Base-by-base conservation (phyloP, 1,140 invertebrate genomes). In the Eumeta japonica region DNA sequence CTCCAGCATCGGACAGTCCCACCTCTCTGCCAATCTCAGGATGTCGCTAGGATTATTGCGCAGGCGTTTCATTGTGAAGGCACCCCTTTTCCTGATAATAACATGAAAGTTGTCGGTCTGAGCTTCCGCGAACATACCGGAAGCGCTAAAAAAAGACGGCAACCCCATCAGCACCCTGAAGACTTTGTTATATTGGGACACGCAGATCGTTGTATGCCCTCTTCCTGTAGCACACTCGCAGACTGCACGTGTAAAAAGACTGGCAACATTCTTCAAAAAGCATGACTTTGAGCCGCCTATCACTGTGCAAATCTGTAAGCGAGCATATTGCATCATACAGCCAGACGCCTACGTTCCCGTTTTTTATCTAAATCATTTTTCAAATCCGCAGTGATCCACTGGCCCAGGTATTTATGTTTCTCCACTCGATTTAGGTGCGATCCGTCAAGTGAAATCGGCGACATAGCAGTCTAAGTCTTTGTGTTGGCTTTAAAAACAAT, bases 261-360 rank as follows among this genome's bases (percentile, higher is more conserved):
- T 38, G 36, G 12, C 36, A 38, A 14, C 13, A 38, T 14, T 28
- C 36, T 19, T 30, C 31, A 33, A 33, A 38, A 28, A 38, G 36
- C 10, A 28, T 30, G n/a, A 19, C 19, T 38, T 40, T 33, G 11
- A 40, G 18, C 18, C 11, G 3, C 15, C 3, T 3, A 15, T 28
- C 38, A 40, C 10, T 31, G 38, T 3, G 30, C 32, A 28, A 40
- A 40, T 11, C 38, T 24, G 14, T 31, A 20, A 12, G 38, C 38
- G 24, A 40, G 17, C 38, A 40, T 40, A 20, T 40, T 40, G 15
- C 30, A 33, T 3, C 38, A 31, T 10, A 40, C 32, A 40, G 19
- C 11, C 32, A 40, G 24, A 9, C 24, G 7, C 32, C 38, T 33
- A n/a, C 38, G 19, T 30, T 40, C 30, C 24, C 38, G 16, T 19